Conservation (phyloP, 1,140 invertebrate species). For the Antheraea mylitta region DNA sequence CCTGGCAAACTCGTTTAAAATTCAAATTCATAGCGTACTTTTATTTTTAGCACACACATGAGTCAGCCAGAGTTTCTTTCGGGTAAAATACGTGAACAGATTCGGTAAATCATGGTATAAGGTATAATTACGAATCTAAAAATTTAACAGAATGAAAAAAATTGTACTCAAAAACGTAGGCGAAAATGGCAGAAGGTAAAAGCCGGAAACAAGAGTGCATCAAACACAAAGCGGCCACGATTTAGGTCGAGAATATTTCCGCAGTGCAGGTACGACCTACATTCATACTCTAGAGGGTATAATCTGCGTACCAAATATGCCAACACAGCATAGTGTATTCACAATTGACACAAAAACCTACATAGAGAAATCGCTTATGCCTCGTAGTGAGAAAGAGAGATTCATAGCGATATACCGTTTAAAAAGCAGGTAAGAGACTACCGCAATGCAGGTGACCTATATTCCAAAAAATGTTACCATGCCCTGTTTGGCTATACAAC, state of each 20-base stretch:
- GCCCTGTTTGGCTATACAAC: neutral
- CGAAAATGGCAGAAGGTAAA: neutral
- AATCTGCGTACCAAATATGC: neutral
- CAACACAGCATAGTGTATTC: neutral
- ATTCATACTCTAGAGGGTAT: slow-evolving; percentile 15
- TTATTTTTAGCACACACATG: neutral
- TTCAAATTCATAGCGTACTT: neutral
- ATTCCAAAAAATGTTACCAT: neutral
- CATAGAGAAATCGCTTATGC: neutral
- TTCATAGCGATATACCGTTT: slow-evolving; percentile 15
- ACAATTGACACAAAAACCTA: neutral
- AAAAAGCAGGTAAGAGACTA: slow-evolving; percentile 11
- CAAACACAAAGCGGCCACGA: slow-evolving; percentile 8
- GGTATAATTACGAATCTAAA: too few species aligned
- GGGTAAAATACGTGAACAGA: too few species aligned
- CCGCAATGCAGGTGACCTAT: slow-evolving; percentile 23
- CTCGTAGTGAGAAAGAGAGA: neutral
- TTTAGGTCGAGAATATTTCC: slow-evolving; percentile 26
- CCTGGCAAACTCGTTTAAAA: neutral
- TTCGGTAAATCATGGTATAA: too few species aligned
- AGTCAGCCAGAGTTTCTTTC: neutral
- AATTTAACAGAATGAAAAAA: too few species aligned
- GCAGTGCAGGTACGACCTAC: slow-evolving; percentile 57
- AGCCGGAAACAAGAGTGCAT: neutral
- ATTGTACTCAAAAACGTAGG: too few species aligned